Evolutionary conservation across 2,113 vertebrate genomes (phyloP).

Genomic region (Pantherophis guttatus): DNA sequence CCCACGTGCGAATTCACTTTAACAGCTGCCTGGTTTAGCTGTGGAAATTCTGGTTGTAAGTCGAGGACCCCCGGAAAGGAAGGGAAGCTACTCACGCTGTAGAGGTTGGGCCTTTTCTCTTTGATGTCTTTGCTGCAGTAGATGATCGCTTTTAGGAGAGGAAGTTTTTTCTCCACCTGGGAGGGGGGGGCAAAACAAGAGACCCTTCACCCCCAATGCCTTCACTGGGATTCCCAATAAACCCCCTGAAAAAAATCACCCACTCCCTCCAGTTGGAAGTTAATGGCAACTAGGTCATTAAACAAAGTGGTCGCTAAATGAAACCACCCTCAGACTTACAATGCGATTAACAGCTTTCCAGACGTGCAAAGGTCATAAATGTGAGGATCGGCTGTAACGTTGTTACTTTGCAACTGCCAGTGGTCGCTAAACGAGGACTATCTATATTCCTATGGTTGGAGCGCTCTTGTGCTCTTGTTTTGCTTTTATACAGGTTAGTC

Average conservation of each 20-base stretch:
- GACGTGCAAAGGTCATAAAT: rapidly evolving
- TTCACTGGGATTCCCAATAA: neutral
- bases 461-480: neutral
- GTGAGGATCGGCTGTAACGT: neutral
- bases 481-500: neutral
- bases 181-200: neutral
- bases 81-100: slow-evolving; percentile 73
- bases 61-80: neutral
- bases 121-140: slow-evolving; percentile 79
- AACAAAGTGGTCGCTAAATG: neutral
- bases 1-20: rapidly evolving
- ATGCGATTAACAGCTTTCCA: neutral
- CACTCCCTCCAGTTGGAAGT: neutral
- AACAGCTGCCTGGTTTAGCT: neutral
- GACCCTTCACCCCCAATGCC: neutral
- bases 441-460: neutral
- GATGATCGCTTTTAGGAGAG: slow-evolving; percentile 86
- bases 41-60: neutral
- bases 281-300: neutral
- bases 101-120: slow-evolving; percentile 78
- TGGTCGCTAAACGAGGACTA: neutral
- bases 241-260: neutral
- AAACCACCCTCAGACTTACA: neutral
- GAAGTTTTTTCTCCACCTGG: slow-evolving; percentile 76
- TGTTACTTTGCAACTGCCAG: neutral